A percentile compares a stretch with the other conserved stretches of the same genome.
Evolutionary conservation across 2,113 vertebrate species (phyloP).

Genomic region (Antechinus stuartii): DNA sequence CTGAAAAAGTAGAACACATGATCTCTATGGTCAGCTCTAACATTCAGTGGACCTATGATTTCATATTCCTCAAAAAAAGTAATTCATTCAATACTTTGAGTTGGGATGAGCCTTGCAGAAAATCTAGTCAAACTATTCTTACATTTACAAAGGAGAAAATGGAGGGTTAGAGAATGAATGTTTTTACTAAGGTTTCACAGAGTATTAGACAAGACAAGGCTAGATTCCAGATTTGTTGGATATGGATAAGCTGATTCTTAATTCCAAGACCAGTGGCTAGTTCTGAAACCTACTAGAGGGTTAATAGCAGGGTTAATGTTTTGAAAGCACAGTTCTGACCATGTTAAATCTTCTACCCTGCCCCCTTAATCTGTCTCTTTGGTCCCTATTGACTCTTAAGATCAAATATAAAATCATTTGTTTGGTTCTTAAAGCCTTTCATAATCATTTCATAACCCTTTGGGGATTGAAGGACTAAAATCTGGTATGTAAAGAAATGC

Average conservation of each 20-base stretch:
- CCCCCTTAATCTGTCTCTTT: neutral
- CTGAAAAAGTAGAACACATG: neutral
- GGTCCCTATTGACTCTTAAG: neutral
- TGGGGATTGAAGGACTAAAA: slow-evolving; percentile 2
- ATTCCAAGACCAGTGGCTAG: neutral
- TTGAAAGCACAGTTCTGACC: neutral
- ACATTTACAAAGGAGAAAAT: neutral
- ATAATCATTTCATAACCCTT: neutral
- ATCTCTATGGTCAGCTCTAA: neutral
- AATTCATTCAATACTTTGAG: neutral
- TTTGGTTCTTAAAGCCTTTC: neutral
- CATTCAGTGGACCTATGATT: neutral
- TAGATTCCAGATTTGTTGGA: neutral
- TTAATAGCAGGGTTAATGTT: neutral
- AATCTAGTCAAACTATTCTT: neutral
- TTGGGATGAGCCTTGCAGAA: neutral
- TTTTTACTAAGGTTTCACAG: neutral
- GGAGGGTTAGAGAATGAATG: neutral
- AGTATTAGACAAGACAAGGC: neutral
- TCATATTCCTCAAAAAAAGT: neutral
- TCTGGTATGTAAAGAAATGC: neutral
- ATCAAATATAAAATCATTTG: neutral
- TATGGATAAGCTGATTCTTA: no score
- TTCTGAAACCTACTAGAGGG: neutral
- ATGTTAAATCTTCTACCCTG: neutral